Percentiles rank a stretch among this genome's conserved stretches.
Conservation (phyloP, 2,797 vertebrate genomes). For the Nannoperca obscura region DNA sequence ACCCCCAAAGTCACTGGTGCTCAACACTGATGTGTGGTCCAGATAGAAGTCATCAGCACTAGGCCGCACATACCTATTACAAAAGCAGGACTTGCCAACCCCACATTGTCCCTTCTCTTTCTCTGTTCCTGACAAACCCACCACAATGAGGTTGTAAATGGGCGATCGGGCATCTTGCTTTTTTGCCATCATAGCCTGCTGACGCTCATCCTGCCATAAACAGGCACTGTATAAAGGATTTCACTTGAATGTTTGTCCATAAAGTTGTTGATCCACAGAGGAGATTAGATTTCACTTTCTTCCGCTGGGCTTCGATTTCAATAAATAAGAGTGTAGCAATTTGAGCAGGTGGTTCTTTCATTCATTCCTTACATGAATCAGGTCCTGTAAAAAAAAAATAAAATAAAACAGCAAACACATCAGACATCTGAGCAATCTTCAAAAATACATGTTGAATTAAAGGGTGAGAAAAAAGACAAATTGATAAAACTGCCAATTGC, state of each 20-base stretch:
- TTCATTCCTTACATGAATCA: conserved; percentile 64
- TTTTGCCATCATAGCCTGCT: conserved; percentile 94
- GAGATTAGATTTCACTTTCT: conserved; percentile 67
- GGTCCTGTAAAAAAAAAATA: conserved; percentile 72
- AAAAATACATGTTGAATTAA: conserved; percentile 17
- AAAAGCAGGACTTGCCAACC: conserved; percentile 96
- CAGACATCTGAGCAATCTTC: conserved; percentile 31
- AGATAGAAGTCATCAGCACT: conserved; percentile 96
- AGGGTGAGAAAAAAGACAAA: background rate
- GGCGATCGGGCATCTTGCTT: conserved; percentile 96
- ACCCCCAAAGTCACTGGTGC: conserved; percentile 99
- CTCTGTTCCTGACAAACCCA: conserved; percentile 97
- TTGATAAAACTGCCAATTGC: background rate
- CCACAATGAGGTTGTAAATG: conserved; percentile 96
- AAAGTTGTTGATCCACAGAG: conserved; percentile 73
- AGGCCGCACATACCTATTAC: conserved; percentile 95
- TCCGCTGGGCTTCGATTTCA: conserved; percentile 64
- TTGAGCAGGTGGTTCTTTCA: conserved; percentile 67
- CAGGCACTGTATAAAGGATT: conserved; percentile 85
- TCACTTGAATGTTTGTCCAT: conserved; percentile 77
- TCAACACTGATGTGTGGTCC: conserved; percentile 98
- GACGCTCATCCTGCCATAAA: conserved; percentile 91
- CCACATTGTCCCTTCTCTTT: conserved; percentile 99
- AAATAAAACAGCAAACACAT: conserved; percentile 46
- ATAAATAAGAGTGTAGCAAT: conserved; percentile 59